Evolutionary conservation across 2,888 invertebrate genomes (phyloP).

Genomic region (Pelosia muscerda): DNA sequence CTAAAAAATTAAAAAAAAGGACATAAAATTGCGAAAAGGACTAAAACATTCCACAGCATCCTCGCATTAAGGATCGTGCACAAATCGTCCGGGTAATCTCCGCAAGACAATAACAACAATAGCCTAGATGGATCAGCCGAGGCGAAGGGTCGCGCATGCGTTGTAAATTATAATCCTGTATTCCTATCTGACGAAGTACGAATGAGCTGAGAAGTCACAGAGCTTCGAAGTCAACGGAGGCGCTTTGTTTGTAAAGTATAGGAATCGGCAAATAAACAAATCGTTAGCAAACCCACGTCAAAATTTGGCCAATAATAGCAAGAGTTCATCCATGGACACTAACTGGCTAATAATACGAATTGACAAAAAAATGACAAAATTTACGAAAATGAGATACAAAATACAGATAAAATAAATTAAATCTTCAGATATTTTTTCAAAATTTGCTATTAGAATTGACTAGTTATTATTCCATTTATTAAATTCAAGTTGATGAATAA

Average conservation of each 20-base stretch:
- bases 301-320: too few species aligned
- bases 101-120: constrained; percentile 50
- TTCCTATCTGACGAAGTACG: constrained; percentile 63
- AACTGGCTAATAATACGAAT: too few species aligned
- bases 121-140: constrained; percentile 51
- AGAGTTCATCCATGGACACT: too few species aligned
- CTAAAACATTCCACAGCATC: constrained; percentile 10
- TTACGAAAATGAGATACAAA: too few species aligned
- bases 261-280: too few species aligned
- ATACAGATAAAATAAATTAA: too few species aligned
- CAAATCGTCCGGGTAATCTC: constrained; percentile 38
- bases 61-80: constrained; percentile 28
- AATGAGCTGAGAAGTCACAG: constrained; percentile 51
- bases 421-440: too few species aligned
- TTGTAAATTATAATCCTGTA: constrained; percentile 61
- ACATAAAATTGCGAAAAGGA: background rate
- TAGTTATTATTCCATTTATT: too few species aligned
- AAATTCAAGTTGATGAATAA: too few species aligned
- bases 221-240: constrained; percentile 37
- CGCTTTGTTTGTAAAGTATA: background rate
- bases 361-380: too few species aligned
- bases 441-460: too few species aligned
- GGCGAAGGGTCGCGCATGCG: constrained; percentile 63
- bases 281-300: too few species aligned
- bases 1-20: background rate